These are phyloP conservation scores for Vicugna pacos DNA, from an alignment of 2,113 vertebrate genomes.

Conservation along the genomic window DNA sequence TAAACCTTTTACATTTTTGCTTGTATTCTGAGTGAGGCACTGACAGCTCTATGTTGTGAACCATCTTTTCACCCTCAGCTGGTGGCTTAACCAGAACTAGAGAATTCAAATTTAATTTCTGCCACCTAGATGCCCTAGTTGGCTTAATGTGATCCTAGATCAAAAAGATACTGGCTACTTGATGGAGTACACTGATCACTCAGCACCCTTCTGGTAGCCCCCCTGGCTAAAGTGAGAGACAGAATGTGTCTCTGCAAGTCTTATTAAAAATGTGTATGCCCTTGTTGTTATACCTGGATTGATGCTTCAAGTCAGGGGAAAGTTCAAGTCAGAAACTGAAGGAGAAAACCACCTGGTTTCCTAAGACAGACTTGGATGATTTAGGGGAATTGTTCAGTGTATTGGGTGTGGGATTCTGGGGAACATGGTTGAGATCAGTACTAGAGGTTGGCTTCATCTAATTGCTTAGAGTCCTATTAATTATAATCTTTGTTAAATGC, in stretches of 20 bases:
- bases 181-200: background rate
- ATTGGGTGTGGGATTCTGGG: background rate
- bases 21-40: background rate
- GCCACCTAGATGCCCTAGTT: background rate
- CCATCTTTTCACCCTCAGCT: background rate
- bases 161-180: background rate
- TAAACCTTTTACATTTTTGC: background rate
- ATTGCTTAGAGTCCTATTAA: background rate
- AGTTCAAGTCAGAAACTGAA: background rate
- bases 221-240: background rate
- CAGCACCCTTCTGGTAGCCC: background rate
- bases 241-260: background rate
- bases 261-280: background rate
- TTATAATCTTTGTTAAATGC: background rate
- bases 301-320: conserved; percentile 21
- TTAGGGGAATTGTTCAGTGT: background rate
- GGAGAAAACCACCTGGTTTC: background rate
- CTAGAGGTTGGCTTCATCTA: background rate
- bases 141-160: background rate
- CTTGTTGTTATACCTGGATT: background rate
- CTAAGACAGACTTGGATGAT: background rate
- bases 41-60: background rate
- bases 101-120: background rate
- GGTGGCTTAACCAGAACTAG: background rate
- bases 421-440: background rate